These are phyloP conservation scores for Chionomys nivalis DNA, from an alignment of 2,113 vertebrate genomes.

Conservation along the genomic window DNA sequence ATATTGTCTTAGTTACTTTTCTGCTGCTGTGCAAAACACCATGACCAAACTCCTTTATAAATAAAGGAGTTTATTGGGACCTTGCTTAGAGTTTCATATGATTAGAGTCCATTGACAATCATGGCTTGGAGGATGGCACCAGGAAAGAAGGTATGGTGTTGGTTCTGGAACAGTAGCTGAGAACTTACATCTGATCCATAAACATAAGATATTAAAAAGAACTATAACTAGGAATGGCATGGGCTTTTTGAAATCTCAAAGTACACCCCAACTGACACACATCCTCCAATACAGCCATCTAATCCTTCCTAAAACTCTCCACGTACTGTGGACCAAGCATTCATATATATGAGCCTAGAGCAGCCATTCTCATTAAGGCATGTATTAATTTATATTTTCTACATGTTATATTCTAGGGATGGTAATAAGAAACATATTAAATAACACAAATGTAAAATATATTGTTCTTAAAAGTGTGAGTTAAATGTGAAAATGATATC, in stretches of 20 bases:
- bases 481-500: background rate
- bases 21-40: background rate
- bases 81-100: background rate
- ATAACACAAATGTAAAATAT: background rate
- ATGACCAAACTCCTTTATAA: background rate
- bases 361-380: background rate
- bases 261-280: background rate
- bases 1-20: background rate
- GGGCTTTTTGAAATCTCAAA: background rate
- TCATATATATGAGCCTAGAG: background rate
- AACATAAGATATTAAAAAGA: too few relatives aligned
- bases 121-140: background rate
- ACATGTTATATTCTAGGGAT: background rate
- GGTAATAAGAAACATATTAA: conserved; percentile 7
- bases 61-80: background rate
- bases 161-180: background rate
- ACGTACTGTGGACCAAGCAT: too few relatives aligned
- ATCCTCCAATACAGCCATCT: background rate
- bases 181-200: too few relatives aligned
- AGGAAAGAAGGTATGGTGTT: background rate
- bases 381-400: background rate
- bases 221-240: background rate
- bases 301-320: background rate
- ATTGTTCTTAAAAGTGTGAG: conserved; percentile 12
- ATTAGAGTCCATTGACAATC: background rate